These are phyloP conservation scores for Rostratula benghalensis DNA, from an alignment of 2,113 vertebrate species.

Conservation along the genomic window DNA sequence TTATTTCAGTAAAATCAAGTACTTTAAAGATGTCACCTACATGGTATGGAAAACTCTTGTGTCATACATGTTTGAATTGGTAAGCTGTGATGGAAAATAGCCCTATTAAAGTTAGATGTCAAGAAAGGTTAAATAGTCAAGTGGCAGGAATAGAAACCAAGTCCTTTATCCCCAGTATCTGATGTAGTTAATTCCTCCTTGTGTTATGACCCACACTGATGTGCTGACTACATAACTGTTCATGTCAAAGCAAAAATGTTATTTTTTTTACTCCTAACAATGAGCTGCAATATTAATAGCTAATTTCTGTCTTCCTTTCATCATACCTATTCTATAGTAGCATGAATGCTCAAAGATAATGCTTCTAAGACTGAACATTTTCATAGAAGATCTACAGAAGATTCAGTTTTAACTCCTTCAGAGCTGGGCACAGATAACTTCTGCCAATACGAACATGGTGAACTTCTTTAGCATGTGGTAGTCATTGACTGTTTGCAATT, in stretches of 20 bases:
- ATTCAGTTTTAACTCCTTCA: neutral
- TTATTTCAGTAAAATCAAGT: neutral
- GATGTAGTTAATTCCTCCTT: neutral
- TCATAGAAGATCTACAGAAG: neutral
- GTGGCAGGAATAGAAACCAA: neutral
- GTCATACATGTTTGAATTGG: accelerated
- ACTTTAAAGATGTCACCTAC: neutral
- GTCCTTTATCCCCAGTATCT: neutral
- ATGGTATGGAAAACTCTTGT: neutral
- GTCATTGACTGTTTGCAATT: constrained; percentile 54
- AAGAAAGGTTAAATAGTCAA: neutral
- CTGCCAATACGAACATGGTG: neutral
- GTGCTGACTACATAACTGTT: neutral
- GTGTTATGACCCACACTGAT: neutral
- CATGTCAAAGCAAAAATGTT: neutral
- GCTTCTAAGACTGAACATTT: neutral
- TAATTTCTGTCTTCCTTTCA: neutral
- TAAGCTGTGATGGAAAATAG: neutral
- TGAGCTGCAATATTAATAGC: neutral
- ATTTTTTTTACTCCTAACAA: neutral
- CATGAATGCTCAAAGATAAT: neutral
- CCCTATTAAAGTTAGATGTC: neutral
- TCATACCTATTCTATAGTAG: neutral
- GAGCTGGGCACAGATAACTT: neutral
- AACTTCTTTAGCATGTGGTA: constrained; percentile 26